A percentile compares a stretch with the other conserved stretches of the same genome.
These are phyloP conservation scores for Pangasius macronema DNA, from an alignment of 2,797 vertebrate genomes.

Conservation along the genomic window DNA sequence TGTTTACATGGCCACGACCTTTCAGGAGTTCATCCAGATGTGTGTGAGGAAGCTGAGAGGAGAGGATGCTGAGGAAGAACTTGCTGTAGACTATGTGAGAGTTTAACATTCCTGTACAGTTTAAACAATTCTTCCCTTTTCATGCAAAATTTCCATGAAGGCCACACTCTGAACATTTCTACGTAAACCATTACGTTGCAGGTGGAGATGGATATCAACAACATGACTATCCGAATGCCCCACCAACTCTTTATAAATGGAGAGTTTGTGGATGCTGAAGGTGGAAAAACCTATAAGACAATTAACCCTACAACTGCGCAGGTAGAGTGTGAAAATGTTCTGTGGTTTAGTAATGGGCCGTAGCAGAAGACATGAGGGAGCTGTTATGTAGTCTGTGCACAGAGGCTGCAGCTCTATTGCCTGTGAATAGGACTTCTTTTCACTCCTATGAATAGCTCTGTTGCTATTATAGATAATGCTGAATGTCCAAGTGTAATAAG, in stretches of 20 bases:
- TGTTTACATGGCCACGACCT: conserved; percentile 87
- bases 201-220: conserved; percentile 81
- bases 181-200: conserved; percentile 52
- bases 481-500: not conserved
- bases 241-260: conserved; percentile 88
- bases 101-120: not conserved
- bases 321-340: conserved; percentile 59
- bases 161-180: not conserved
- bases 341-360: not conserved
- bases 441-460: not conserved
- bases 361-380: not conserved
- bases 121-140: not conserved
- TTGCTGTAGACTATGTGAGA: conserved; percentile 79
- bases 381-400: not conserved
- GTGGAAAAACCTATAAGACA: conserved; percentile 78
- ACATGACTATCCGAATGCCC: conserved; percentile 81
- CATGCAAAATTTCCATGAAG: not conserved
- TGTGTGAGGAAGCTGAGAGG: conserved; percentile 83
- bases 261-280: conserved; percentile 82
- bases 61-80: conserved; percentile 73
- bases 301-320: conserved; percentile 83
- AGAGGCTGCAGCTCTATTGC: not conserved
- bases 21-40: conserved; percentile 86
- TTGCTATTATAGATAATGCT: not conserved
- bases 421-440: not conserved